Conservation (phyloP, 2,888 invertebrate species). For the Campoplex nolae region DNA sequence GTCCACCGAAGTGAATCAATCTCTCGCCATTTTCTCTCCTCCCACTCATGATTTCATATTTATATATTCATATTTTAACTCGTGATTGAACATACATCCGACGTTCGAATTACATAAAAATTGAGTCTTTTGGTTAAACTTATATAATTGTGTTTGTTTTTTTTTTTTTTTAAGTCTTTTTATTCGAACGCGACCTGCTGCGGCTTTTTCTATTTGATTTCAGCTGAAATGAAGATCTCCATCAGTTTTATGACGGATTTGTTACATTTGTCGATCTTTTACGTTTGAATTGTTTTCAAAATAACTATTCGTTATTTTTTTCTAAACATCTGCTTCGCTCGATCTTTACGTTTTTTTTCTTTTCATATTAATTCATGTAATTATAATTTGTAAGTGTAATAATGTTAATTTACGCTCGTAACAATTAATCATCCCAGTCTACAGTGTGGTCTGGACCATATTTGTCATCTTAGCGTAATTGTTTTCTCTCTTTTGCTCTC, state of each 20-base stretch:
- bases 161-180: neutral
- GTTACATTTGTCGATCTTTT: too few relatives aligned
- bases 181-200: neutral
- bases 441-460: conserved; percentile 8
- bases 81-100: neutral
- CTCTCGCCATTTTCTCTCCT: conserved; percentile 64
- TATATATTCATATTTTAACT: neutral
- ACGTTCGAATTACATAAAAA: neutral
- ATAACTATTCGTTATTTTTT: neutral
- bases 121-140: neutral
- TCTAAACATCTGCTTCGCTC: neutral
- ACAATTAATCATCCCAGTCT: conserved; percentile 4
- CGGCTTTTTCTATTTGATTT: neutral
- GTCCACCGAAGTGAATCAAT: conserved; percentile 66
- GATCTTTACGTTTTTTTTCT: neutral
- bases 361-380: neutral
- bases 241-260: neutral
- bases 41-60: conserved; percentile 45
- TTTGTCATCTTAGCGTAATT: conserved; percentile 9
- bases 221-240: neutral
- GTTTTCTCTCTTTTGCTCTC: conserved; percentile 35
- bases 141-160: neutral
- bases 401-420: neutral
- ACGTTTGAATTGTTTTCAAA: too few relatives aligned
- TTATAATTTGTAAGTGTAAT: neutral